Conservation (phyloP, 64 coral and sea anemone genomes). For the Stichodactyla helianthus region DNA sequence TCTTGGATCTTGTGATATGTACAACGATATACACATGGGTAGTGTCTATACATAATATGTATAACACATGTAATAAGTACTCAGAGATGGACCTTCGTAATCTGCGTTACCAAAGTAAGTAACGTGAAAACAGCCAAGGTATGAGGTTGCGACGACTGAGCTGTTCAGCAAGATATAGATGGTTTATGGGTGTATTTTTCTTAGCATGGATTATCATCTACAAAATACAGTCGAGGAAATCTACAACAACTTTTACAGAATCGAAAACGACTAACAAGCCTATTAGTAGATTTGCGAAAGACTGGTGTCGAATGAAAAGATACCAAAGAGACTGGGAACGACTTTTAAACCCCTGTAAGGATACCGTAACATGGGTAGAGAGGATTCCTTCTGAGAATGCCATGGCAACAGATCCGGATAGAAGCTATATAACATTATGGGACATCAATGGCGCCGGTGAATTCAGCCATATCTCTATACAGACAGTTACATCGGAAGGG, state of each 20-base stretch:
- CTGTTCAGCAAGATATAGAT: background rate
- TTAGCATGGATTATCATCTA: background rate
- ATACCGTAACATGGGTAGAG: conserved; percentile 24
- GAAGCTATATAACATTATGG: conserved; percentile 55
- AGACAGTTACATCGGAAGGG: conserved; percentile 21
- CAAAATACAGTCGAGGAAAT: background rate
- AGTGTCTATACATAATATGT: background rate
- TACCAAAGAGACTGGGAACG: conserved; percentile 45
- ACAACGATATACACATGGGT: too few relatives aligned
- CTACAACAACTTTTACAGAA: background rate
- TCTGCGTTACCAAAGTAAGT: background rate
- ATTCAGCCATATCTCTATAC: conserved; percentile 34
- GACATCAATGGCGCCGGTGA: conserved; percentile 30
- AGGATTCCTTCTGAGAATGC: conserved; percentile 15
- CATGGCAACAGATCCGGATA: conserved; percentile 32
- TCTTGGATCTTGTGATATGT: too few relatives aligned
- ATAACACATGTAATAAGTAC: background rate
- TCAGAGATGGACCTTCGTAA: background rate
- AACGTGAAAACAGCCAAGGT: background rate
- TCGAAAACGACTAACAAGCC: background rate
- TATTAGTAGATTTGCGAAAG: background rate
- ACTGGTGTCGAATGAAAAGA: conserved; percentile 47
- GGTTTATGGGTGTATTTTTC: background rate
- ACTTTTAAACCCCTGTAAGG: conserved; percentile 16
- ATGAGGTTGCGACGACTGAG: background rate